Evolutionary conservation across 2,888 invertebrate genomes (phyloP).

Genomic region (Gastrophysa polygoni): DNA sequence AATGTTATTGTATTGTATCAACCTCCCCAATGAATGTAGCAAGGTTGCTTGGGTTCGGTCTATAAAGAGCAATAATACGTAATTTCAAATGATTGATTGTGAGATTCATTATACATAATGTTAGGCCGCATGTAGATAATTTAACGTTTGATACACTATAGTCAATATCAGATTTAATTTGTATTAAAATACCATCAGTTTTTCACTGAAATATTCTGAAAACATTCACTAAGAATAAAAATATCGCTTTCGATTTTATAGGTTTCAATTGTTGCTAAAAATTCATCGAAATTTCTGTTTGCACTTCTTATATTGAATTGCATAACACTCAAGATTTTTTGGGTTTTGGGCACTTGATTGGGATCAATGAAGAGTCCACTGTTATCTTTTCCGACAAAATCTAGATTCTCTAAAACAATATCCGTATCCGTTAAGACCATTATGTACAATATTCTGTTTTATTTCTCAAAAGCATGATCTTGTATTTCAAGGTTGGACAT

Average conservation of each 20-base stretch:
- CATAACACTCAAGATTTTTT: no score
- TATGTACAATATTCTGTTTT: background rate
- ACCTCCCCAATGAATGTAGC: background rate
- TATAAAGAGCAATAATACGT: background rate
- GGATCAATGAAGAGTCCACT: conserved; percentile 3
- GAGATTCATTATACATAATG: background rate
- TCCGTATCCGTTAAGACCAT: background rate
- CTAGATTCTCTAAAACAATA: conserved; percentile 2
- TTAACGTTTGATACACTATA: no score
- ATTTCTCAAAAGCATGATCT: background rate
- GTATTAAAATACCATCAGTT: no score
- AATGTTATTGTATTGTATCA: background rate
- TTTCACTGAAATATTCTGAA: no score
- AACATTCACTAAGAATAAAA: background rate
- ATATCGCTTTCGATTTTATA: background rate
- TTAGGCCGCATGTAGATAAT: background rate
- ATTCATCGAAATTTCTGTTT: conserved; percentile 6
- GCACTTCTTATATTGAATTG: conserved; percentile 14
- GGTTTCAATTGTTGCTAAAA: background rate
- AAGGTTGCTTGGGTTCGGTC: background rate
- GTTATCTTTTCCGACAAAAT: background rate
- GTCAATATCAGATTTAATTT: background rate
- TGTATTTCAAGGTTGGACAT: background rate
- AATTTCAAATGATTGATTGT: background rate
- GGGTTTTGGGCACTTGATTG: no score